phyloP scores from a whole-genome alignment of 2,113 vertebrate genomes.

The Leucoraja erinaceus region DNA sequence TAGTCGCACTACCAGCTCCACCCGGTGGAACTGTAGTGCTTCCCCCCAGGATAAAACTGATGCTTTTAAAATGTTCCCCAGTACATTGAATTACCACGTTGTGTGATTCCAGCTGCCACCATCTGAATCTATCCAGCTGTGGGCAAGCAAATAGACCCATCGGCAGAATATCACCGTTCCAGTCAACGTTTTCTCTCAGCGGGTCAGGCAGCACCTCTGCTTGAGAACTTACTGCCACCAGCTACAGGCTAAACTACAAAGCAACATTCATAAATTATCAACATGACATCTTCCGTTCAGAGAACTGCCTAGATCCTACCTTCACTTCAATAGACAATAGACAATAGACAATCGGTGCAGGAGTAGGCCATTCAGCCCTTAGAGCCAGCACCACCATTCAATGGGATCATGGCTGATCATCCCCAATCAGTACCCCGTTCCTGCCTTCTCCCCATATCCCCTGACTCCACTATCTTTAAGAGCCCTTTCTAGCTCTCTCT shows the following conservation, averaged over 20 bases:
- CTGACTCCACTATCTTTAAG: too few relatives aligned
- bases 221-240: conserved; percentile 17
- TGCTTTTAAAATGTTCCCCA: conserved; percentile 30
- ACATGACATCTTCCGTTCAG: background rate
- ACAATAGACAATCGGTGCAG: too few relatives aligned
- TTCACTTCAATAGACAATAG: background rate
- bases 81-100: conserved; percentile 6
- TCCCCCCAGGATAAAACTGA: background rate
- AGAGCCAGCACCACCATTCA: too few relatives aligned
- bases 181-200: conserved; percentile 26
- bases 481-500: too few relatives aligned
- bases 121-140: conserved; percentile 35
- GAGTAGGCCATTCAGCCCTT: too few relatives aligned
- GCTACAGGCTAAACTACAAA: background rate
- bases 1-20: background rate
- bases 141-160: background rate
- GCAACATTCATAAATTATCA: background rate
- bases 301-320: background rate
- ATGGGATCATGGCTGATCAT: too few relatives aligned
- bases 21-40: background rate
- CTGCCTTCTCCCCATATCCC: too few relatives aligned
- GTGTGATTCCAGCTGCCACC: conserved; percentile 28
- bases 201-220: too few relatives aligned
- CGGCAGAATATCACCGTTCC: background rate
- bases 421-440: too few relatives aligned